Base-by-base conservation (phyloP, 2,888 invertebrate genomes). In the Idaea biselata region DNA sequence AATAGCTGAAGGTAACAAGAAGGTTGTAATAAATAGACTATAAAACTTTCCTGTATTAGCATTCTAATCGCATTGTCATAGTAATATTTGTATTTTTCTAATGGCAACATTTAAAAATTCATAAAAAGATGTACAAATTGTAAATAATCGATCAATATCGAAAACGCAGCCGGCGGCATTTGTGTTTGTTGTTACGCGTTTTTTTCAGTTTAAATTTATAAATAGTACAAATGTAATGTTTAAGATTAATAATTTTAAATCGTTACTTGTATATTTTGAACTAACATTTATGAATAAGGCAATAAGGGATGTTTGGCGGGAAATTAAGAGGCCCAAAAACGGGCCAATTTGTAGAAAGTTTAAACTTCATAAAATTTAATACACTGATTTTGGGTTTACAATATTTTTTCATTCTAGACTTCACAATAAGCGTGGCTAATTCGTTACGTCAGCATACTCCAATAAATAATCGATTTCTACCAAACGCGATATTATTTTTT, bases 151-250 rank as follows among this genome's bases (percentile, higher is more conserved):
- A 63, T 18, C 56, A 61, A 70, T 77, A 71, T 72, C n/a, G 55
- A 55, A 7, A 54, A 77, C 78, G 62, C 68, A 73, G 80, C 72
- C 73, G 71, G 72, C 73, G 71, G 72, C 82, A 74, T 81, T 83
- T 81, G 77, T 78, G 77, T 78, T 80, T 76, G 70, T 77, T 79
- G 58, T 71, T 71, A 71, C 72, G 71, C 70, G 71, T 75, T 77
- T 77, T 71, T 75, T 75, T 80, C 78, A 76, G 78, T 79, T 79
- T 83, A 83, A 78, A 84, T 84, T 83, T 89, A 86, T 89, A 85
- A 83, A 91, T 88, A 91, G 91, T 91, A 91, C 91, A 91, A 91
- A 91, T 86, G 77, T 87, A 87, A 44, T 84, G 76, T 80, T 80
- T 89, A 89, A 89, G 88, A 76, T 76, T 76, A 69, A 63, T 76